Evolutionary conservation across 2,113 vertebrate genomes (phyloP), one percentile per base, ranked within the genome.

Genomic region (Callorhinus ursinus): DNA sequence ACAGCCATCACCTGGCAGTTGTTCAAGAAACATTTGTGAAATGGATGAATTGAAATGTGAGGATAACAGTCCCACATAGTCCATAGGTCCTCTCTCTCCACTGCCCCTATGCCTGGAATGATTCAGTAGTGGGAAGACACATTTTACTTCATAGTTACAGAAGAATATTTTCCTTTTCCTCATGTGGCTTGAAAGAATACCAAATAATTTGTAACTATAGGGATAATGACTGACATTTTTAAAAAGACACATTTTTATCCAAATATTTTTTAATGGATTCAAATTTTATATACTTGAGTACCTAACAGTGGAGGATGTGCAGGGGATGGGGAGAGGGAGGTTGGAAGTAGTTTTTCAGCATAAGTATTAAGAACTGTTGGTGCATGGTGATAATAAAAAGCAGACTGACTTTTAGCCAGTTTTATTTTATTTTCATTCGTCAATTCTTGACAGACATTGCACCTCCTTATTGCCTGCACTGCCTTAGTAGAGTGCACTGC

Each of bases 251-350:
- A 76, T 67, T 31, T 3, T 26, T 90, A 14, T 57, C 31, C 18
- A 82, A 92, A 88, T 18, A 71, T 22, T 39, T 92, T 86, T 88
- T 18, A 87, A 76, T 53, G 15, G 10, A 93, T 86, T 46, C 84
- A 42, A 36, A 21, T 55, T 59, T 7, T 22, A 85, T 80, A 18
- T 12, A 83, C 24, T 33, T 49, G 6, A 72, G 19, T 26, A 72
- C 4, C 36, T 85, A 49, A n/a, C 0, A 24, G 63, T 19, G 3
- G 26, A 46, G 21, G 67, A 15, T 12, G 6, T 28, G 22, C 26
- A 21, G 0, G 0, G 46, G 46, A 6, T 26, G 19, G 5, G 7
- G 1, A 31, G 13, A 21, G 2, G 3, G 31, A 7, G 0, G 1
- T 4, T 6, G 14, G 72, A 85, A 72, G 4, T 1, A 85, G 42